phyloP scores from a whole-genome alignment of 1,140 invertebrate genomes.

The Drosophila nebulosa region DNA sequence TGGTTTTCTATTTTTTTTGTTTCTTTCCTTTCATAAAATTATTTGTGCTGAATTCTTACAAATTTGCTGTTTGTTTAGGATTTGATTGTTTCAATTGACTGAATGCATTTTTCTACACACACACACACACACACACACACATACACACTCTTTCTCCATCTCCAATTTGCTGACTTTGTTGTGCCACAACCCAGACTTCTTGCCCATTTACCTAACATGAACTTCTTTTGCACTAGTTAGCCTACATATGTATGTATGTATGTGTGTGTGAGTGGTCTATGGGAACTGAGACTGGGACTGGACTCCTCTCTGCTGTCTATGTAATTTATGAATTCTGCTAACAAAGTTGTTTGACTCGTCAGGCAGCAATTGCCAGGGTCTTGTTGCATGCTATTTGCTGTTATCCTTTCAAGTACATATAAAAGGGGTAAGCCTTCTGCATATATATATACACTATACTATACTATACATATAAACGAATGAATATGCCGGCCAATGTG shows the following conservation, averaged over 20 bases:
- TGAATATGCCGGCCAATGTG: conserved; percentile 47
- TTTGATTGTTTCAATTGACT: neutral
- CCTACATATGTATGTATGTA: neutral
- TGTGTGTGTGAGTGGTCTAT: neutral
- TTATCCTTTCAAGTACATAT: neutral
- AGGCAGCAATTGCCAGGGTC: conserved; percentile 40
- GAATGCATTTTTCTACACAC: neutral
- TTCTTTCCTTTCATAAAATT: too few relatives aligned
- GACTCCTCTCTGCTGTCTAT: conserved; percentile 32
- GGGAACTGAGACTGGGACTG: neutral
- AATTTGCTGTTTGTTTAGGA: neutral
- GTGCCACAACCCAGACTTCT: neutral
- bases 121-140: neutral
- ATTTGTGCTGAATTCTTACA: neutral
- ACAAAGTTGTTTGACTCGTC: conserved; percentile 53
- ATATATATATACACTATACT: too few relatives aligned
- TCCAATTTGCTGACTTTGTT: neutral
- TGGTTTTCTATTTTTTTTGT: too few relatives aligned
- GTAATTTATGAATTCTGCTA: conserved; percentile 53
- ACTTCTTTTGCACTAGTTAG: neutral
- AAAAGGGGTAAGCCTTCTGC: conserved; percentile 3
- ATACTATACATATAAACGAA: too few relatives aligned
- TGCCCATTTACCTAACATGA: neutral
- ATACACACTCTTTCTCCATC: neutral
- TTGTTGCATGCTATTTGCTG: conserved; percentile 56